These are phyloP conservation scores for Archaeoteleia sp. DNA, from an alignment of 2,888 invertebrate species.

Conservation along the genomic window DNA sequence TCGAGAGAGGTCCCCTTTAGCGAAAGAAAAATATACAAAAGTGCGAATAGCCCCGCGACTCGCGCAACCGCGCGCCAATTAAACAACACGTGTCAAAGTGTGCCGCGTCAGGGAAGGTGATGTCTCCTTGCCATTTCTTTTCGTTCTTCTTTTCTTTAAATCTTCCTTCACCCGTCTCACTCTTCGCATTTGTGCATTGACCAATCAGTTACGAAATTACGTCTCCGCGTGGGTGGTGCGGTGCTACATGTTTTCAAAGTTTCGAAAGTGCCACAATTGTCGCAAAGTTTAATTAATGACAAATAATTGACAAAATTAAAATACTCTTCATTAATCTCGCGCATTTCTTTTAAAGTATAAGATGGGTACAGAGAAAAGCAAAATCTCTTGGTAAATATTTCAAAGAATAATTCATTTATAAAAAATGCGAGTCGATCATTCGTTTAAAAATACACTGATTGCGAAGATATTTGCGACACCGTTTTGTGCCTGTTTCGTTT, in stretches of 20 bases:
- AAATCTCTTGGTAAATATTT: no score
- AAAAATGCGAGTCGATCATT: no score
- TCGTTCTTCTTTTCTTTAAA: background rate
- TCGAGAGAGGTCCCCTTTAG: slow-evolving; percentile 18
- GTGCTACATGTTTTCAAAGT: background rate
- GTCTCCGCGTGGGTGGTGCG: background rate
- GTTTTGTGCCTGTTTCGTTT: background rate
- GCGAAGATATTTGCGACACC: no score
- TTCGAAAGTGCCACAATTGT: background rate
- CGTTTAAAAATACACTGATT: no score
- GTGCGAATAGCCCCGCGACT: background rate
- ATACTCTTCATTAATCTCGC: no score
- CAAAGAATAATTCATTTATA: no score
- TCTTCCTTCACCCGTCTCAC: background rate
- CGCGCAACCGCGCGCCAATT: slow-evolving; percentile 3
- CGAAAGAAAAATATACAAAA: background rate
- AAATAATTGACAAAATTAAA: no score
- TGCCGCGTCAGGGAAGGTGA: slow-evolving; percentile 16
- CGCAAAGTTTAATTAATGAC: no score
- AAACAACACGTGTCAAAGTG: background rate
- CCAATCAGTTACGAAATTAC: slow-evolving; percentile 1
- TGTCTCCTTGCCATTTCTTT: background rate
- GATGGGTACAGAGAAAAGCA: no score
- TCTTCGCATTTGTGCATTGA: background rate
- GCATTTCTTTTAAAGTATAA: no score